Conservation (phyloP, 2,888 invertebrate species). For the Morpho achilles region DNA sequence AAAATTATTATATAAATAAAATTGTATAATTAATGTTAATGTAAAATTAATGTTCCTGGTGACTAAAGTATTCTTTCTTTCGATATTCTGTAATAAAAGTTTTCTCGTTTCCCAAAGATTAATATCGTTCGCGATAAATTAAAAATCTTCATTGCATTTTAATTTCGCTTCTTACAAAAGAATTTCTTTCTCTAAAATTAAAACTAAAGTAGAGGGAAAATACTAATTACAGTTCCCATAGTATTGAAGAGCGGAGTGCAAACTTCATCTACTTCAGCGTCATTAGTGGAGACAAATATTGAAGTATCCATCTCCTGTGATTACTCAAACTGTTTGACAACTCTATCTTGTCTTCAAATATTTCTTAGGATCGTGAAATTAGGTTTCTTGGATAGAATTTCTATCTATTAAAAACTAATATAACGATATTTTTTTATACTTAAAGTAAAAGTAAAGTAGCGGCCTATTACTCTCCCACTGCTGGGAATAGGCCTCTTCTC, state of each 20-base stretch:
- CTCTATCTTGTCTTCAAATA: neutral
- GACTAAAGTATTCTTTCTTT: no score
- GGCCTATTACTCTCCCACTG: no score
- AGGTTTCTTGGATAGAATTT: no score
- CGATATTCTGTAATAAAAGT: no score
- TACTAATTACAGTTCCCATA: conserved; percentile 1
- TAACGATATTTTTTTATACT: no score
- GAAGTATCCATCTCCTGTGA: neutral
- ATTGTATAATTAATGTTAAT: no score
- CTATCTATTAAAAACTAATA: no score
- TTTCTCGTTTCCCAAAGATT: neutral
- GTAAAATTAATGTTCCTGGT: no score
- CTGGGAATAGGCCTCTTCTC: no score
- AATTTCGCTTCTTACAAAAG: neutral
- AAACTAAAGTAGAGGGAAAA: neutral
- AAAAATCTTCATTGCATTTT: conserved; percentile 8
- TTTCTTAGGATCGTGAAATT: no score
- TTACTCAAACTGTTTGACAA: neutral
- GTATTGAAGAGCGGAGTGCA: neutral
- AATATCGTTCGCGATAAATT: conserved; percentile 6
- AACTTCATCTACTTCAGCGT: neutral
- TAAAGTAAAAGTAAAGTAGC: no score
- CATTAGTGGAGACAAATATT: neutral
- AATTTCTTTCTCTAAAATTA: conserved; percentile 3
- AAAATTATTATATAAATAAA: no score